A percentile compares a stretch with the other conserved stretches of the same genome.
Evolutionary conservation across 2,113 vertebrate genomes (phyloP).

Genomic region (Piaya cayana): DNA sequence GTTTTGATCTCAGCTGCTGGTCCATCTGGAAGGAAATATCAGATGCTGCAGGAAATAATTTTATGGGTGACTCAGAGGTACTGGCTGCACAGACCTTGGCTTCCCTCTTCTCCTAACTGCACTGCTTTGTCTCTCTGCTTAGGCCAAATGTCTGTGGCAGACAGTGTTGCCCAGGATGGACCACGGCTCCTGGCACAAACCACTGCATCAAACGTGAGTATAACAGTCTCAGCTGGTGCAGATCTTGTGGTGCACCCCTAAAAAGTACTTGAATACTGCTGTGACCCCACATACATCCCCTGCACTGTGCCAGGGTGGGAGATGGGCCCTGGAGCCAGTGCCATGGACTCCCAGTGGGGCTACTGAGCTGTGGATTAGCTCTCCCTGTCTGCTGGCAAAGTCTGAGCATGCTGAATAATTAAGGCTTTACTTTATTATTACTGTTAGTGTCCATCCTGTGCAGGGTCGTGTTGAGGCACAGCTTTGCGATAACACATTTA

Average conservation of each 20-base stretch:
- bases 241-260: neutral
- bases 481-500: neutral
- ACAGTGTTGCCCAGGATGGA: slow-evolving; percentile 95
- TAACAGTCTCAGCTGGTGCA: neutral
- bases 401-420: neutral
- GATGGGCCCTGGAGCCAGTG: neutral
- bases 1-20: slow-evolving; percentile 65
- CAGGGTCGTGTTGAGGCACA: neutral
- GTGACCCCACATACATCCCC: accelerated
- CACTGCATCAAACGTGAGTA: slow-evolving; percentile 96
- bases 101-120: slow-evolving; percentile 36
- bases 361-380: neutral
- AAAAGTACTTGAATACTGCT: neutral
- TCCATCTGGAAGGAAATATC: slow-evolving; percentile 64
- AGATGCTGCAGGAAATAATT: slow-evolving; percentile 59
- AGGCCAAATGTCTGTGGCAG: slow-evolving; percentile 94
- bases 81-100: slow-evolving; percentile 25
- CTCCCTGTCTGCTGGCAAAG: neutral
- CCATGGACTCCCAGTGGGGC: neutral
- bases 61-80: slow-evolving; percentile 51
- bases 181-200: slow-evolving; percentile 86
- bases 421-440: neutral
- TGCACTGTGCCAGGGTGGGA: neutral
- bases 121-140: slow-evolving; percentile 54
- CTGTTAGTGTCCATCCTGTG: neutral